A percentile compares a stretch with the other conserved stretches of the same genome.
phyloP scores from a whole-genome alignment of 2,888 invertebrate genomes.

The Hartigia nigra region DNA sequence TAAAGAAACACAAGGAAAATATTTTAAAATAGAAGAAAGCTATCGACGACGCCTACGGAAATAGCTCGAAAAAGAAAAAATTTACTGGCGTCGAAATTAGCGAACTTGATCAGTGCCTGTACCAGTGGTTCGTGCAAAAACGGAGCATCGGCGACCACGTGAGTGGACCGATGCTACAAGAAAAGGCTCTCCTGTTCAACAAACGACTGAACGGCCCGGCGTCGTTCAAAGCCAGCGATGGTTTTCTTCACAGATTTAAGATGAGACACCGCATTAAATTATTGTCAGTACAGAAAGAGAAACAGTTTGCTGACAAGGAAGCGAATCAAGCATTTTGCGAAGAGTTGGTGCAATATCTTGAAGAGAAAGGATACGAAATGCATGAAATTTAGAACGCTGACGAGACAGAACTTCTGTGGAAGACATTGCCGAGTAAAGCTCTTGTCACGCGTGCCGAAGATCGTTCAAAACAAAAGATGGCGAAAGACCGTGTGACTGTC shows the following conservation, averaged over 20 bases:
- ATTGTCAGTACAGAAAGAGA: conserved; percentile 7
- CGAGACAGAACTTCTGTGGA: conserved; percentile 34
- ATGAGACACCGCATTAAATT: conserved; percentile 20
- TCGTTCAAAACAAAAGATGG: conserved; percentile 28
- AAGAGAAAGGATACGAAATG: conserved; percentile 9
- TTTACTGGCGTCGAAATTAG: too few relatives aligned
- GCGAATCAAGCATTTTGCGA: conserved; percentile 5
- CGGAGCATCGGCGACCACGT: conserved; percentile 38
- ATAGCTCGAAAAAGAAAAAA: too few relatives aligned
- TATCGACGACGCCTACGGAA: too few relatives aligned
- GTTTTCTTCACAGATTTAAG: conserved; percentile 36
- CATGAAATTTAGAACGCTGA: conserved; percentile 35
- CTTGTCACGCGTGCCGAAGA: conserved; percentile 29
- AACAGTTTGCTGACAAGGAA: neutral
- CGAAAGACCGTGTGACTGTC: conserved; percentile 37
- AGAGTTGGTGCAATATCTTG: conserved; percentile 12
- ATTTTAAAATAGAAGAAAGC: too few relatives aligned
- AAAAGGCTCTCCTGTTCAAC: conserved; percentile 27
- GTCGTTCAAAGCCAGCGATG: conserved; percentile 38
- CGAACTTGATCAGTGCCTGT: conserved; percentile 42
- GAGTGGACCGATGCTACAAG: conserved; percentile 26
- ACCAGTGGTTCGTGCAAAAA: conserved; percentile 42
- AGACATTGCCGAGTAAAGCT: conserved; percentile 30
- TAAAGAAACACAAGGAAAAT: conserved; percentile 23
- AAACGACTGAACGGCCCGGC: conserved; percentile 21